These are phyloP conservation scores for Hoplias malabaricus DNA, from an alignment of 2,113 vertebrate genomes.

Conservation along the genomic window DNA sequence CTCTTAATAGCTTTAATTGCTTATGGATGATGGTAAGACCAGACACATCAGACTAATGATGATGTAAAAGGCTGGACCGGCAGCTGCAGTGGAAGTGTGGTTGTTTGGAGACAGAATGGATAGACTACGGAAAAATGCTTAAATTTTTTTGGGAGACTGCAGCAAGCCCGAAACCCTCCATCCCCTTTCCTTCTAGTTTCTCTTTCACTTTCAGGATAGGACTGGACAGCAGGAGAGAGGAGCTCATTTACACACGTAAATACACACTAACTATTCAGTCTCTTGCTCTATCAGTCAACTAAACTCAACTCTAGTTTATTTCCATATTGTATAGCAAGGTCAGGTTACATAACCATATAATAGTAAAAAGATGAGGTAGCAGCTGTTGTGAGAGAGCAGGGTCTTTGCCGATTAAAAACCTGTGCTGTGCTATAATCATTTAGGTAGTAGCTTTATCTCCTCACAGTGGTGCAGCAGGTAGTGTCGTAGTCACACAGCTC, in stretches of 20 bases:
- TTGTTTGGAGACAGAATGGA: constrained; percentile 8
- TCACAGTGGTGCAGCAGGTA: no score
- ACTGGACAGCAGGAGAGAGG: no score
- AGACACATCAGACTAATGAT: constrained; percentile 9
- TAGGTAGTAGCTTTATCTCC: no score
- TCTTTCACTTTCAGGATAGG: background rate
- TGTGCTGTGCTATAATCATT: no score
- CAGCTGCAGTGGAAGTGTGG: background rate
- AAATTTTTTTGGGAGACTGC: background rate
- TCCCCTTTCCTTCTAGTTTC: background rate
- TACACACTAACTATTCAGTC: no score
- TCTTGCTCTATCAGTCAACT: background rate
- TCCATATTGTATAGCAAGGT: background rate
- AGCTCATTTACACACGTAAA: background rate
- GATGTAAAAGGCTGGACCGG: constrained; percentile 5
- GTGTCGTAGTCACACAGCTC: no score
- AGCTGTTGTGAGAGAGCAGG: no score
- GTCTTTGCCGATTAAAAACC: no score
- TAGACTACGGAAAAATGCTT: background rate
- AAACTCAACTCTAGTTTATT: no score
- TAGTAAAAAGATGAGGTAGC: no score
- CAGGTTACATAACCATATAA: background rate
- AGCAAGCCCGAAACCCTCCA: background rate
- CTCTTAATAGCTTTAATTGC: constrained; percentile 44
- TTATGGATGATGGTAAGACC: background rate